These are phyloP conservation scores for Cephus pulcher DNA, from an alignment of 2,888 invertebrate species.

Conservation along the genomic window DNA sequence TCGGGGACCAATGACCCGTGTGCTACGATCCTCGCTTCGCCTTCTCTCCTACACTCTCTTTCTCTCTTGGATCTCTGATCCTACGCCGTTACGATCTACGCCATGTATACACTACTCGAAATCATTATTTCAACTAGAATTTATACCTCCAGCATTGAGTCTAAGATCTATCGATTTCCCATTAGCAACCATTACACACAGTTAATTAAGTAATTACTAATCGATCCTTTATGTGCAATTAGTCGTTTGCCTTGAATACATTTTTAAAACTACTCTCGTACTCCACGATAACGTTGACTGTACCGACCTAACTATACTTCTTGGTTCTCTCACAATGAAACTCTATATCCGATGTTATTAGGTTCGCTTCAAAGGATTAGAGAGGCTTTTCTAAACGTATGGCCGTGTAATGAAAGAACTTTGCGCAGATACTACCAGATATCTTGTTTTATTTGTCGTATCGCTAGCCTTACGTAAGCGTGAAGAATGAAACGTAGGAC, in stretches of 20 bases:
- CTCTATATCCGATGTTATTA: constrained; percentile 23
- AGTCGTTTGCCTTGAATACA: not conserved
- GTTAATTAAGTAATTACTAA: not conserved
- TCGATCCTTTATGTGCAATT: not conserved
- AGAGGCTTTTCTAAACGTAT: not conserved
- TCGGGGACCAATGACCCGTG: constrained; percentile 34
- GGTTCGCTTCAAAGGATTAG: not conserved
- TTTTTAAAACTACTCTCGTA: not conserved
- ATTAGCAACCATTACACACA: not conserved
- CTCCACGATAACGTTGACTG: not conserved
- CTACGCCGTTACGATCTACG: not conserved
- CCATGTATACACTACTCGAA: not conserved
- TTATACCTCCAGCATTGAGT: not conserved
- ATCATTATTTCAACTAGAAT: not conserved
- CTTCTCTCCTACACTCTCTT: not conserved
- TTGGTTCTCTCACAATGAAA: not conserved
- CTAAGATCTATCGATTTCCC: not conserved
- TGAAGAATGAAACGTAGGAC: not conserved
- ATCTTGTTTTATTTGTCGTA: not conserved
- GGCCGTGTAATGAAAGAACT: not conserved
- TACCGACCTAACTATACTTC: not conserved
- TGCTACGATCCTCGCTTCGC: no score
- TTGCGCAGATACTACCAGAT: not conserved
- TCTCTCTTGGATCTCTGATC: not conserved
- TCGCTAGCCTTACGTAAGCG: not conserved